phyloP scores from a whole-genome alignment of 2,888 invertebrate genomes.

The Platycheirus rosarum region DNA sequence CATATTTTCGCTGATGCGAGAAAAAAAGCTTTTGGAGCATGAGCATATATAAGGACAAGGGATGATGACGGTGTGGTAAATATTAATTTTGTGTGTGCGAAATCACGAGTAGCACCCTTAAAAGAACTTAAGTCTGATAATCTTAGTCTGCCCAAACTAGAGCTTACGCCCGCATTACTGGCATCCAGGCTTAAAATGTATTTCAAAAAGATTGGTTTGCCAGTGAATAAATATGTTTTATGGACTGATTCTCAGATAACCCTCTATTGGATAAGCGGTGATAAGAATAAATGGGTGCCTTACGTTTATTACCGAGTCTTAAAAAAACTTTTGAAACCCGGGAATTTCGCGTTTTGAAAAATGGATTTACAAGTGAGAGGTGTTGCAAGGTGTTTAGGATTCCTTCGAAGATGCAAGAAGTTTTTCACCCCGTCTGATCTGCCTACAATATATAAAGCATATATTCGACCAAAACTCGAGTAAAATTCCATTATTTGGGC shows the following conservation, averaged over 20 bases:
- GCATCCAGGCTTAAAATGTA: neutral
- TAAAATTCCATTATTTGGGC: too few species aligned
- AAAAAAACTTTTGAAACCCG: too few species aligned
- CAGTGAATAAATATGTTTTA: neutral
- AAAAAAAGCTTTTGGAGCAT: neutral
- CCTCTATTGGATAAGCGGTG: constrained; percentile 10
- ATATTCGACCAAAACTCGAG: too few species aligned
- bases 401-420: too few species aligned
- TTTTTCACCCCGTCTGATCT: too few species aligned
- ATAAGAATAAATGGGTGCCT: constrained; percentile 1
- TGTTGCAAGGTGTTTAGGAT: too few species aligned
- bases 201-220: neutral
- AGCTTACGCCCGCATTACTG: neutral
- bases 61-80: neutral
- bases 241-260: constrained; percentile 23
- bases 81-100: neutral
- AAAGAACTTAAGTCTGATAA: neutral
- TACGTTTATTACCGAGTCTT: constrained; percentile 1
- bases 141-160: neutral
- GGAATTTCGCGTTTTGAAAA: too few species aligned
- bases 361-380: too few species aligned
- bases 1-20: constrained; percentile 20
- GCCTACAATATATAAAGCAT: too few species aligned
- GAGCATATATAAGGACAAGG: neutral
- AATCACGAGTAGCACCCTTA: neutral